Evolutionary conservation across 1,140 invertebrate species (phyloP).

Genomic region (Ridgeia piscesae): DNA sequence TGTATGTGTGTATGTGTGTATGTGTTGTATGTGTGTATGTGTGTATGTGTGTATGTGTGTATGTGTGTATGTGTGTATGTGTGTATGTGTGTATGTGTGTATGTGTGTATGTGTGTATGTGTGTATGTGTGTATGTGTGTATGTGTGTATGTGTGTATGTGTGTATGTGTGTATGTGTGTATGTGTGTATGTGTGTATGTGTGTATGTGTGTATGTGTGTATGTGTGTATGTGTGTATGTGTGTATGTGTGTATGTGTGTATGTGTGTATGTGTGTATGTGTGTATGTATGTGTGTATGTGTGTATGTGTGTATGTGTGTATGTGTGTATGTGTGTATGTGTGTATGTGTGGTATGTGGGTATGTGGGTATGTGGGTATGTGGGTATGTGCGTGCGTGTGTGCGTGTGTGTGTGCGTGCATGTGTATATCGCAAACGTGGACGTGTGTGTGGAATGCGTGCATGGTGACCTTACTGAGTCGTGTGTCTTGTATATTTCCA

Average conservation of each 20-base stretch:
- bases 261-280: no score
- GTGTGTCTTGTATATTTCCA: not conserved
- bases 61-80: not conserved
- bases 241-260: not conserved
- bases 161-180: not conserved
- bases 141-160: not conserved
- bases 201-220: not conserved
- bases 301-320: not conserved
- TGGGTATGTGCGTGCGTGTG: not conserved
- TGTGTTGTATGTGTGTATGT: not conserved
- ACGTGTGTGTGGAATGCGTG: not conserved
- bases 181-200: not conserved
- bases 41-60: not conserved
- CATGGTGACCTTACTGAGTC: no score
- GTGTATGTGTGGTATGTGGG: no score
- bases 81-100: not conserved
- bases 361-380: not conserved
- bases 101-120: no score
- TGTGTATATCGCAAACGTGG: no score
- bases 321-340: not conserved
- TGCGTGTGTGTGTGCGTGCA: not conserved
- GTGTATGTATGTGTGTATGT: not conserved
- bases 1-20: not conserved
- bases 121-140: no score
- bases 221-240: not conserved